Conservation (phyloP, 53 echinoderm and acorn worm genomes). For the Pentamera pediparva region DNA sequence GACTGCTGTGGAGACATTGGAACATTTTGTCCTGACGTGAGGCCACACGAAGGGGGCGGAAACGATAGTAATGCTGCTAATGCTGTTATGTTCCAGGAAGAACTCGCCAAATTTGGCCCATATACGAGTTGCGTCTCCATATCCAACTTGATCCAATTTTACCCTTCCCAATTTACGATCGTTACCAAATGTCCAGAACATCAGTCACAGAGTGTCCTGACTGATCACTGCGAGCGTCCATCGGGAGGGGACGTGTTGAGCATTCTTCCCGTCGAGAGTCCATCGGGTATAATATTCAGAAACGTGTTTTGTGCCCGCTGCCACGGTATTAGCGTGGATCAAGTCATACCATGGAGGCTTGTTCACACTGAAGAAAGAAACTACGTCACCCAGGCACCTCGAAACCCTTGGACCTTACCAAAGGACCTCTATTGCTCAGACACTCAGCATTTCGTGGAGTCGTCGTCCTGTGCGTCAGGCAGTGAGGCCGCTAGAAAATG, state of each 20-base stretch:
- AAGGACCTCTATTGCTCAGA: neutral
- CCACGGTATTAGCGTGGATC: neutral
- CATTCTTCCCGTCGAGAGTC: neutral
- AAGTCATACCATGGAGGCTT: neutral
- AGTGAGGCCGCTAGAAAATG: neutral
- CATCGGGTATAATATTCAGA: conserved; percentile 1
- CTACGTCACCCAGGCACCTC: neutral
- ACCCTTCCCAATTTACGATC: neutral
- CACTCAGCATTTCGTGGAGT: neutral
- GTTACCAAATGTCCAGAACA: neutral
- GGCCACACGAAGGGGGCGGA: too few species aligned
- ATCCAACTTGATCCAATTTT: neutral
- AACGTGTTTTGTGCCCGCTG: conserved; percentile 6
- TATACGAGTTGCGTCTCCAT: neutral
- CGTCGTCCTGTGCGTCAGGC: neutral
- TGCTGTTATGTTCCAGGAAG: neutral
- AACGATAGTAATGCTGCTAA: neutral
- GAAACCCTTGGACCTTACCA: conserved; percentile 4
- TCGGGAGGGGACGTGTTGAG: neutral
- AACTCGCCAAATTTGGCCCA: neutral
- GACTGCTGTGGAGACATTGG: too few species aligned
- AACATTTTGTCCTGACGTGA: too few species aligned
- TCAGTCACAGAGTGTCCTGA: neutral
- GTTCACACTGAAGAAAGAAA: too few species aligned
- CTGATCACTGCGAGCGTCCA: neutral